Percentiles rank a stretch among this genome's conserved stretches.
Conservation (phyloP, 2,797 vertebrate species). For the Champsocephalus gunnari region DNA sequence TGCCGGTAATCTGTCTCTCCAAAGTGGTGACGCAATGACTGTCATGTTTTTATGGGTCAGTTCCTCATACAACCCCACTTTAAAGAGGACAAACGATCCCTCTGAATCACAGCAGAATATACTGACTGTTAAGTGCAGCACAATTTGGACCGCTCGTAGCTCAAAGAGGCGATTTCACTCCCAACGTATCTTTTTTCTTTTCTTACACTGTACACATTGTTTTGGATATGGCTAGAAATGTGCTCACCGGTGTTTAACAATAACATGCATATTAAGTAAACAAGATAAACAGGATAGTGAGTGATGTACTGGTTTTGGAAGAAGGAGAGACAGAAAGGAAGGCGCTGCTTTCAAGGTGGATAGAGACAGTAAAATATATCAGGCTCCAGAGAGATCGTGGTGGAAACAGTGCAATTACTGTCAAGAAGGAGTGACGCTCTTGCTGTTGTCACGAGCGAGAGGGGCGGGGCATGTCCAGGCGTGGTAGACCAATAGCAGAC, state of each 20-base stretch:
- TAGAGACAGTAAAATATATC: slow-evolving; percentile 65
- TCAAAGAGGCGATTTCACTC: slow-evolving; percentile 30
- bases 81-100: too few relatives aligned
- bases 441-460: slow-evolving; percentile 65
- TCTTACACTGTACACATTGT: slow-evolving; percentile 57
- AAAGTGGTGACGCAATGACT: too few relatives aligned
- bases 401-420: slow-evolving; percentile 64
- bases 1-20: too few relatives aligned
- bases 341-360: slow-evolving; percentile 33
- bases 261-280: slow-evolving; percentile 81
- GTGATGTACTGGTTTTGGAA: slow-evolving; percentile 45
- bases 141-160: slow-evolving; percentile 6
- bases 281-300: slow-evolving; percentile 64
- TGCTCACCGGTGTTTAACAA: slow-evolving; percentile 68
- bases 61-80: too few relatives aligned
- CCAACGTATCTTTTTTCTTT: slow-evolving; percentile 26
- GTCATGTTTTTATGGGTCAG: too few relatives aligned
- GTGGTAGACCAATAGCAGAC: slow-evolving; percentile 85
- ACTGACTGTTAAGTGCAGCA: slow-evolving; percentile 31
- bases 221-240: slow-evolving; percentile 66
- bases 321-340: slow-evolving; percentile 29
- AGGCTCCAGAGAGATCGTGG: slow-evolving; percentile 42
- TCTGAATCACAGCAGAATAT: slow-evolving; percentile 38
- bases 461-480: slow-evolving; percentile 88
- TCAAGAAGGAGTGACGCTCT: slow-evolving; percentile 77